Evolutionary conservation across 2,113 vertebrate species (phyloP), one percentile per base, ranked within the genome.

Genomic region (Rhynchomys soricoides): DNA sequence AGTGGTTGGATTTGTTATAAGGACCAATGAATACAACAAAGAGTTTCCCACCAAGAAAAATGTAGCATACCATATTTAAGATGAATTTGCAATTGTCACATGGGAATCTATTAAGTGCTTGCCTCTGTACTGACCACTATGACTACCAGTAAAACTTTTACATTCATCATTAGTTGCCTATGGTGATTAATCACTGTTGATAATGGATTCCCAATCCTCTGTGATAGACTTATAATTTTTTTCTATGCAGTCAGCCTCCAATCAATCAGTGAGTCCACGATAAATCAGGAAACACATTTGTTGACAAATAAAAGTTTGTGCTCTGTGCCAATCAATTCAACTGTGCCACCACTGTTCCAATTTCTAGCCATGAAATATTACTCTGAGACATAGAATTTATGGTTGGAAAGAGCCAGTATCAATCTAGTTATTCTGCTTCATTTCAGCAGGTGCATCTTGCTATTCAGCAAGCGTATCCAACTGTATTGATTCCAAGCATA

Each of bases 221-320:
- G 87, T 97, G 15, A 43, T 74, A 85, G 91, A 68, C 57, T 93
- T 91, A 92, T 97, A 97, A 88, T 13, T 0, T 86, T 59, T 73
- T 90, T 43, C 37, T 86, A 78, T 34, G 88, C 81, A 97, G 97
- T 95, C 97, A 97, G 86, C 83, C 94, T 98, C 96, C 93, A 97
- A 98, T 98, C 97, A 97, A 98, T 98, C 98, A 98, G 96, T 21
- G 92, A 98, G 97, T 97, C 96, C 95, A 98, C 97, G 96, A 97
- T 89, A 97, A 98, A 98, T 98, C 97, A 98, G 97, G 97, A 97
- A 98, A 98, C 89, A 94, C 95, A 97, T 98, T 98, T 98, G 97
- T 98, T 98, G 97, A 98, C 97, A 98, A 98, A 98, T 98, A 98
- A 98, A 98, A 97, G 95, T 48, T 93, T 90, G 82, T 89, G 87